Conservation (phyloP, 2,888 invertebrate species). For the Caenorhabditis angaria region DNA sequence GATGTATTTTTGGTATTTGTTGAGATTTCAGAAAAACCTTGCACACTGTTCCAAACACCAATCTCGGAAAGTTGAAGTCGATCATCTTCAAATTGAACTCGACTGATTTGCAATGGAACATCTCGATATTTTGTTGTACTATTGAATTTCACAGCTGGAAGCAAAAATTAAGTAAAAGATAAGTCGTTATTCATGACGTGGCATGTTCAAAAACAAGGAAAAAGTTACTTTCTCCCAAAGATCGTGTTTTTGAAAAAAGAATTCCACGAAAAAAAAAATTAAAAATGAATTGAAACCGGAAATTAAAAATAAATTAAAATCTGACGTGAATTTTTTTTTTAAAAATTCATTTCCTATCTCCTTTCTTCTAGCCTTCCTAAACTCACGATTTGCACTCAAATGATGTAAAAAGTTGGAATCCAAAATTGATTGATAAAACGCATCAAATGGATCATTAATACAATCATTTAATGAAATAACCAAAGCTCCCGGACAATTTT, state of each 20-base stretch:
- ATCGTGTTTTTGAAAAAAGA: no score
- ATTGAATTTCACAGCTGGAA: conserved; percentile 55
- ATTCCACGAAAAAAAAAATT: no score
- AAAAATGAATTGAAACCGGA: no score
- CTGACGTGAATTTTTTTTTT: no score
- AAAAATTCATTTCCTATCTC: no score
- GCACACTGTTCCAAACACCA: conserved; percentile 44
- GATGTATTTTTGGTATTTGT: conserved; percentile 6
- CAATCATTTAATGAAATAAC: conserved; percentile 59
- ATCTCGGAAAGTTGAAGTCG: conserved; percentile 52
- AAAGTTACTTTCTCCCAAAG: no score
- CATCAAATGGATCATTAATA: conserved; percentile 60
- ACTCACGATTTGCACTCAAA: conserved; percentile 37
- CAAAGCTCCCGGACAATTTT: conserved; percentile 53
- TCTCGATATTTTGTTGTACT: conserved; percentile 50
- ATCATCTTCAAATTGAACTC: conserved; percentile 50
- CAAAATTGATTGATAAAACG: conserved; percentile 51
- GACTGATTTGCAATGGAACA: conserved; percentile 48
- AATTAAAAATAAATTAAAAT: no score
- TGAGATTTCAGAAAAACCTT: not conserved
- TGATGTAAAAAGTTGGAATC: conserved; percentile 54
- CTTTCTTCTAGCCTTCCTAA: no score
- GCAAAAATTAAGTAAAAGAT: conserved; percentile 9
- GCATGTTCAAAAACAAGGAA: no score
- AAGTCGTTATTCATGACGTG: not conserved